phyloP scores from a whole-genome alignment of 2,113 vertebrate species.

The Megaleporinus macrocephalus region DNA sequence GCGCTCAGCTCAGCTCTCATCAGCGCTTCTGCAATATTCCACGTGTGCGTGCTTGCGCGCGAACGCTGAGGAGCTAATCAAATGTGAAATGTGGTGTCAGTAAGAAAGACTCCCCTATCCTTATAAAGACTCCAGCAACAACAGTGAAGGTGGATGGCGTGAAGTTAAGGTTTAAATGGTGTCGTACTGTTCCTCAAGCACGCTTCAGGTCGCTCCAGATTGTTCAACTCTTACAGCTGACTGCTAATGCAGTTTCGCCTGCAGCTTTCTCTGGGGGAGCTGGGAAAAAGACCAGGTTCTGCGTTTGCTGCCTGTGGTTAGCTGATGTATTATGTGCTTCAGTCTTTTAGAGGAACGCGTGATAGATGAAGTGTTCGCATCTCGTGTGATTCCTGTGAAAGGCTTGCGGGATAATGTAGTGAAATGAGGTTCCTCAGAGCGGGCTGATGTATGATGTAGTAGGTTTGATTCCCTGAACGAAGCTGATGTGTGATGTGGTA shows the following conservation, averaged over 20 bases:
- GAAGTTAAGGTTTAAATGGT: background rate
- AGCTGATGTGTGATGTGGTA: conserved; percentile 17
- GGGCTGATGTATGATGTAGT: background rate
- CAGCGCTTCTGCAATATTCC: conserved; percentile 2
- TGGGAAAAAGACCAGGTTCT: background rate
- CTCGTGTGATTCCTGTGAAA: background rate
- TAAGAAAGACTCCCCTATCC: background rate
- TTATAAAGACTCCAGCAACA: background rate
- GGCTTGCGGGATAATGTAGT: background rate
- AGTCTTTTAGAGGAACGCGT: background rate
- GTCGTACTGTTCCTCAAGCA: background rate
- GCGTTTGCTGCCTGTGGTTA: background rate
- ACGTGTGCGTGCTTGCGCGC: background rate
- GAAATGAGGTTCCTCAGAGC: background rate
- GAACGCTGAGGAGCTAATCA: background rate
- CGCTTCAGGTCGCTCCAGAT: background rate
- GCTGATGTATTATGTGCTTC: background rate
- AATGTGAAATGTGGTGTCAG: background rate
- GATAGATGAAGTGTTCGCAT: background rate
- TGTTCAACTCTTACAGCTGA: background rate
- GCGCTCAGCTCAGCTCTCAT: conserved; percentile 5
- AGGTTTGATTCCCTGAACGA: conserved; percentile 10
- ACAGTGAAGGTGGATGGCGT: background rate
- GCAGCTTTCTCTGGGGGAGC: background rate
- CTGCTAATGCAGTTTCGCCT: background rate